Conservation (phyloP, 1,140 invertebrate genomes). For the Megathymus violae region DNA sequence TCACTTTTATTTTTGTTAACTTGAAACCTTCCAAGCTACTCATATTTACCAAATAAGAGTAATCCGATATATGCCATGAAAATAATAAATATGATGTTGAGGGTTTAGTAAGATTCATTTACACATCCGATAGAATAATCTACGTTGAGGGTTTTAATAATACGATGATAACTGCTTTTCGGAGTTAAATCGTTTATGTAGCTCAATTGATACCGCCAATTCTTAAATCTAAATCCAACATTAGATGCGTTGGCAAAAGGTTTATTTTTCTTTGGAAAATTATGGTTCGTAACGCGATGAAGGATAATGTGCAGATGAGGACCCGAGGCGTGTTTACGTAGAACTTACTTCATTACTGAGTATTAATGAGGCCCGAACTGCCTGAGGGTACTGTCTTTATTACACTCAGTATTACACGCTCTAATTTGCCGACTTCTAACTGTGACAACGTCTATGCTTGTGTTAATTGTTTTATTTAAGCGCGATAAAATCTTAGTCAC, state of each 20-base stretch:
- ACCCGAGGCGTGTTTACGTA: conserved; percentile 74
- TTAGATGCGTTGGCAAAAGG: conserved; percentile 50
- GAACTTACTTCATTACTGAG: conserved; percentile 76
- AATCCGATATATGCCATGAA: too few species aligned
- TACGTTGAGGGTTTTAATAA: conserved; percentile 45
- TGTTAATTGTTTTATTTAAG: conserved; percentile 34
- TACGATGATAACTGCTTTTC: conserved; percentile 53
- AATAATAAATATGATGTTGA: conserved; percentile 25
- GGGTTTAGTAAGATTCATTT: conserved; percentile 57
- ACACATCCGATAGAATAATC: conserved; percentile 61
- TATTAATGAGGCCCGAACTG: conserved; percentile 71
- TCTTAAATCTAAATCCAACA: conserved; percentile 37
- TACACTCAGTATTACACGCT: conserved; percentile 44
- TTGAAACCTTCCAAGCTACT: too few species aligned
- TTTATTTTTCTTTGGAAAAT: conserved; percentile 50
- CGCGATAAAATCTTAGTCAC: conserved; percentile 30
- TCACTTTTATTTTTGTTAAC: too few species aligned
- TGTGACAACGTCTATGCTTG: conserved; percentile 26
- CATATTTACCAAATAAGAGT: too few species aligned
- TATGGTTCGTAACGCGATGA: conserved; percentile 51
- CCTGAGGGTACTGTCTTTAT: conserved; percentile 55
- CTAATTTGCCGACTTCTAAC: conserved; percentile 33
- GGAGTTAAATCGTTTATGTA: conserved; percentile 52
- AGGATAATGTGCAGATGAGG: conserved; percentile 67
- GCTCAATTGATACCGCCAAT: conserved; percentile 46